These are phyloP conservation scores for Myotis yumanensis DNA, from an alignment of 2,113 vertebrate genomes.

Conservation along the genomic window DNA sequence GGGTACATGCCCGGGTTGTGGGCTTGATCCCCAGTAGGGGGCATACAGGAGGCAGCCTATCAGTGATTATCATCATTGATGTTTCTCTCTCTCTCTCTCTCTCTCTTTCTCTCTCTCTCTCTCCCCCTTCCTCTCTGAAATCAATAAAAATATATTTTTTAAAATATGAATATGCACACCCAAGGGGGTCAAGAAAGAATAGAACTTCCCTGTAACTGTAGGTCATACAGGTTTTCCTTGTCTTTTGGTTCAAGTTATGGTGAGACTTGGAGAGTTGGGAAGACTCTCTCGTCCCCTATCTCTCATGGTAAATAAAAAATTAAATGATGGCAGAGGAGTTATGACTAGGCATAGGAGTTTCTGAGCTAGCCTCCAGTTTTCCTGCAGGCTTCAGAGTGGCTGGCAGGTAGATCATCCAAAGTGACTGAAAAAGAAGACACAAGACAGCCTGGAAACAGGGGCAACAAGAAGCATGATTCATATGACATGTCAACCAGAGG, in stretches of 20 bases:
- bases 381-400: not conserved
- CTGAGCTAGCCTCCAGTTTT: not conserved
- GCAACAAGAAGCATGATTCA: not conserved
- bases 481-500: fast-evolving
- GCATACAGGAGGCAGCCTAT: too few relatives aligned
- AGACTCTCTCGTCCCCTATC: not conserved
- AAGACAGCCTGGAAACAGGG: not conserved
- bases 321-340: not conserved
- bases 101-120: too few relatives aligned
- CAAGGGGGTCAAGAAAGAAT: not conserved
- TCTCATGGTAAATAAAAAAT: not conserved
- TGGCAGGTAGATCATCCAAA: not conserved
- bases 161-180: not conserved
- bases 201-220: not conserved
- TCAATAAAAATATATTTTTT: too few relatives aligned
- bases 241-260: not conserved
- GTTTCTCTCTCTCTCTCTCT: too few relatives aligned
- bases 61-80: too few relatives aligned
- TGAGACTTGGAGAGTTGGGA: not conserved
- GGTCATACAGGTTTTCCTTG: not conserved
- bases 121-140: too few relatives aligned
- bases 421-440: not conserved
- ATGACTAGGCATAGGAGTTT: fast-evolving
- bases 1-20: too few relatives aligned
- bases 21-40: too few relatives aligned